Evolutionary conservation across 2,113 vertebrate genomes (phyloP).

Genomic region (Psittacara wagleri): DNA sequence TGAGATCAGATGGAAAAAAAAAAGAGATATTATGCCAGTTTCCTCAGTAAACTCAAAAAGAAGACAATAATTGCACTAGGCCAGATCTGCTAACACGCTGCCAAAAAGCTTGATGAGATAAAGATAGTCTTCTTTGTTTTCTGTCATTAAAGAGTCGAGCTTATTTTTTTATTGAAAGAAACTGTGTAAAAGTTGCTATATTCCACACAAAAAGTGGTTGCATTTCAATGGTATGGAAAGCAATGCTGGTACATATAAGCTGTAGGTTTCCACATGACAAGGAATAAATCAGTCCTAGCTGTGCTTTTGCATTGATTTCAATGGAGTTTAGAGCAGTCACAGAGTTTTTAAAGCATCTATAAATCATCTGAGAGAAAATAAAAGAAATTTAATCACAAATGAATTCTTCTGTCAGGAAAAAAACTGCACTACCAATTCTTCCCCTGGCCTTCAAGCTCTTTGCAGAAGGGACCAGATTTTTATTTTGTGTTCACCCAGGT

Average conservation of each 20-base stretch:
- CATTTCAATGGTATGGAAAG: not conserved
- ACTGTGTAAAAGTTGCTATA: not conserved
- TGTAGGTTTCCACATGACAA: not conserved
- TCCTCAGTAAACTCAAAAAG: constrained; percentile 41
- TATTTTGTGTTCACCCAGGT: not conserved
- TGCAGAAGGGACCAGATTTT: not conserved
- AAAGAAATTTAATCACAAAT: constrained; percentile 15
- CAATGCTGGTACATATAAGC: not conserved
- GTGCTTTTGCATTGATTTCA: constrained; percentile 4
- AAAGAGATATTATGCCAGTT: constrained; percentile 25
- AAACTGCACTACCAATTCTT: not conserved
- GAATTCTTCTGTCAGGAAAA: not conserved
- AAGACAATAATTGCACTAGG: constrained; percentile 26
- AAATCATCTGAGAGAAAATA: constrained; percentile 27
- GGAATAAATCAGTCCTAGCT: not conserved
- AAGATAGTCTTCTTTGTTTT: constrained; percentile 46
- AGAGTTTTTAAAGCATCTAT: not conserved
- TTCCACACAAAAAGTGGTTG: not conserved
- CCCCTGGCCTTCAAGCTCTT: not conserved
- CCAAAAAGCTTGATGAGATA: constrained; percentile 46
- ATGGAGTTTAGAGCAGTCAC: not conserved
- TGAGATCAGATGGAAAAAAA: constrained; percentile 51
- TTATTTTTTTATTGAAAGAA: constrained; percentile 1
- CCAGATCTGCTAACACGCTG: constrained; percentile 24
- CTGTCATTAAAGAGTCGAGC: constrained; percentile 20